phyloP scores from a whole-genome alignment of 1,140 invertebrate species.

The Drosophila watanabei region DNA sequence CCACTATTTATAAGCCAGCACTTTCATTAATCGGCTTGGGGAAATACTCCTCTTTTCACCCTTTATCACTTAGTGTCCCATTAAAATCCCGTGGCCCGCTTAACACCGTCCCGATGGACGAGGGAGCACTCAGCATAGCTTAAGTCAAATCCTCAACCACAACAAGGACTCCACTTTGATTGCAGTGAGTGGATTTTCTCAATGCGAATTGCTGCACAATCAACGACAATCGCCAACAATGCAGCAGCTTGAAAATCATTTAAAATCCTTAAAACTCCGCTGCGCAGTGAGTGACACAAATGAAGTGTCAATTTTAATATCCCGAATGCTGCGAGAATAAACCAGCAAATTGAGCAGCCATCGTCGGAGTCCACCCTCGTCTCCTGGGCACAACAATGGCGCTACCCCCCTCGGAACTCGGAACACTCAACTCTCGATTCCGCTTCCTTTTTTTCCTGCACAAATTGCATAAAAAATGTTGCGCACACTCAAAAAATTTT shows the following conservation, averaged over 20 bases:
- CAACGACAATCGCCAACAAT: slow-evolving; percentile 21
- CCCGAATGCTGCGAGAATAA: slow-evolving; percentile 39
- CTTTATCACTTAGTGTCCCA: too few relatives aligned
- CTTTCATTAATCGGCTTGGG: background rate
- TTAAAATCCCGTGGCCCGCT: background rate
- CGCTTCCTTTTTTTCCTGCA: slow-evolving; percentile 1
- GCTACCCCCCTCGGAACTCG: background rate
- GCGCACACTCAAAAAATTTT: slow-evolving; percentile 68
- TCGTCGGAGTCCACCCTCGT: slow-evolving; percentile 6
- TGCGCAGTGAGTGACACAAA: slow-evolving; percentile 47
- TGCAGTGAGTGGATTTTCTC: slow-evolving; percentile 12
- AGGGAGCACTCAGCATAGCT: slow-evolving; percentile 15
- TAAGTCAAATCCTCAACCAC: slow-evolving; percentile 41
- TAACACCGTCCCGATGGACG: background rate
- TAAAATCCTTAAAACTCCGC: slow-evolving; percentile 37
- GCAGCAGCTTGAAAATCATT: slow-evolving; percentile 34
- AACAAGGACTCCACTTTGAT: slow-evolving; percentile 40
- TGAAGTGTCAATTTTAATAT: slow-evolving; percentile 72
- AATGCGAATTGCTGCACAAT: slow-evolving; percentile 46
- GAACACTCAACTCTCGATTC: slow-evolving; percentile 1
- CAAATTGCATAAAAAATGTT: slow-evolving; percentile 78
- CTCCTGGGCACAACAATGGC: slow-evolving; percentile 36
- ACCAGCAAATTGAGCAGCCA: slow-evolving; percentile 62
- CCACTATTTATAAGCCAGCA: background rate
- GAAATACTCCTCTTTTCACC: too few relatives aligned